These are phyloP conservation scores for Silvanus unidentatus DNA, from an alignment of 2,888 invertebrate genomes.

Conservation along the genomic window DNA sequence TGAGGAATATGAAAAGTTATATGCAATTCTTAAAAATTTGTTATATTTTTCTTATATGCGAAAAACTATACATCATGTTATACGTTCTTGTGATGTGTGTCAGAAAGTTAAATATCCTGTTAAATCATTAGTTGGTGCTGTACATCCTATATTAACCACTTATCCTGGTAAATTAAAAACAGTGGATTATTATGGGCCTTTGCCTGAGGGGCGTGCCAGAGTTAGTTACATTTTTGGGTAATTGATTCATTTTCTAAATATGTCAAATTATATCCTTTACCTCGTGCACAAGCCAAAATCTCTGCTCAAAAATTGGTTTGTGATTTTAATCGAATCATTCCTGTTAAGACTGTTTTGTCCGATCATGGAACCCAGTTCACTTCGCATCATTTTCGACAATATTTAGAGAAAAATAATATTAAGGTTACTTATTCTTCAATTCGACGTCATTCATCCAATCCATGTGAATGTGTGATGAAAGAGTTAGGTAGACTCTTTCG, in stretches of 20 bases:
- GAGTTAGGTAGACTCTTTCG: too few relatives aligned
- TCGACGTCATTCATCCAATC: too few relatives aligned
- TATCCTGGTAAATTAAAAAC: conserved; percentile 14
- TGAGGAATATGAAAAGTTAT: conserved; percentile 8
- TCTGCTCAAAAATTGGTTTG: conserved; percentile 8
- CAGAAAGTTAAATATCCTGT: conserved; percentile 15
- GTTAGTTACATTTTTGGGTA: conserved; percentile 19
- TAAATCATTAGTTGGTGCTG: not conserved
- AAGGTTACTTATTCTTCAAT: too few relatives aligned
- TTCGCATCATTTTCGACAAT: not conserved
- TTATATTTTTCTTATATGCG: conserved; percentile 6
- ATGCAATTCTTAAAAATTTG: conserved; percentile 1
- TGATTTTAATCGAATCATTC: conserved; percentile 7
- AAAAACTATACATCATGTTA: not conserved
- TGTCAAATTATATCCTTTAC: conserved; percentile 18
- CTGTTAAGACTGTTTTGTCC: conserved; percentile 6
- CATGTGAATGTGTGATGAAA: too few relatives aligned
- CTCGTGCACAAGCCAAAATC: conserved; percentile 11
- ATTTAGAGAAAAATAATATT: too few relatives aligned
- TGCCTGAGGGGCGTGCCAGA: conserved; percentile 13
- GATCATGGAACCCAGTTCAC: conserved; percentile 24
- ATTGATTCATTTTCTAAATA: conserved; percentile 22
- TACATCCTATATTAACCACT: conserved; percentile 7
- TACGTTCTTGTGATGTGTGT: conserved; percentile 15
- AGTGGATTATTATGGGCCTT: conserved; percentile 19